Conservation (phyloP, 2,113 vertebrate species). For the Vombatus ursinus region DNA sequence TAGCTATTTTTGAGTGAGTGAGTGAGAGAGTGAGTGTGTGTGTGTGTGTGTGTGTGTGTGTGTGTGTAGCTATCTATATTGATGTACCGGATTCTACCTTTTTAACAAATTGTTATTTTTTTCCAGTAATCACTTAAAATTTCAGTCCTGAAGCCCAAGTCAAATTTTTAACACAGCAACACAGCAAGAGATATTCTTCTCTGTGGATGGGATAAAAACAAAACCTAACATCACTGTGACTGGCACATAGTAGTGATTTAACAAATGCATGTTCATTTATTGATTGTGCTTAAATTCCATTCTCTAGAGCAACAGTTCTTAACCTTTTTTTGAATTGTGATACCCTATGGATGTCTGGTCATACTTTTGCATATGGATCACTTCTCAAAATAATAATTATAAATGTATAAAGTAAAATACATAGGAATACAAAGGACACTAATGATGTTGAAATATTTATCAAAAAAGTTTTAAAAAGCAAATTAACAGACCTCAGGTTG, state of each 20-base stretch:
- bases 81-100: no score
- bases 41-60: no score
- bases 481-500: not conserved
- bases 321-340: not conserved
- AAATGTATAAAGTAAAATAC: not conserved
- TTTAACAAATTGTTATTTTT: not conserved
- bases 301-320: not conserved
- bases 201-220: not conserved
- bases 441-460: not conserved
- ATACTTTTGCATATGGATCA: not conserved
- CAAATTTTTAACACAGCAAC: no score
- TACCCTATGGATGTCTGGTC: not conserved
- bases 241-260: not conserved
- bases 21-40: no score
- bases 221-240: not conserved
- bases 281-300: not conserved
- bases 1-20: not conserved
- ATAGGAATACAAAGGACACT: not conserved
- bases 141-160: conserved; percentile 8
- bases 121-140: not conserved
- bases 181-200: not conserved
- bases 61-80: no score
- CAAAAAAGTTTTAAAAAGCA: not conserved
- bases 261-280: not conserved
- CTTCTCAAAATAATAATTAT: not conserved